Evolutionary conservation across 2,113 vertebrate species (phyloP), one percentile per base, ranked within the genome.

Genomic region (Ancistrus triradiatus): DNA sequence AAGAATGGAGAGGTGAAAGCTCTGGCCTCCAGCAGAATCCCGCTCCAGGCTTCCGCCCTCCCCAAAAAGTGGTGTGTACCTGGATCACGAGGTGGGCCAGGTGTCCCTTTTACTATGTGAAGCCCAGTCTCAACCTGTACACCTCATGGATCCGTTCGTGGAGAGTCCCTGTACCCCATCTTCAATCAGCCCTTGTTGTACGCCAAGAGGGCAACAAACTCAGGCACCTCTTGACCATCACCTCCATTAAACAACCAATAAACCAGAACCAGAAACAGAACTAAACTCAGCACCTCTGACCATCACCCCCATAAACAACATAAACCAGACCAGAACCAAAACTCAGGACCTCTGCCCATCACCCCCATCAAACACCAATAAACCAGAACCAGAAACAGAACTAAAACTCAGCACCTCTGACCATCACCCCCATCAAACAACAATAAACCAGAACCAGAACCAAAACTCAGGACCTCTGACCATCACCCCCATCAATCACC

Each of bases 121-220:
- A 84, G 65, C 31, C 71, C 0, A 81, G 64, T 4, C 17, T 69
- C 42, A 88, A 88, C 44, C 82, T 89, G 55, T 86, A 85, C 74
- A 89, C 83, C 1, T 90, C 42, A 25, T 2, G 0, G 77, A 87
- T 17, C 70, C 48, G 3, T 90, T 90, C 33, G 73, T 1, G 2
- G 87, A 89, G 55, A 83, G 68, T n/a, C n/a, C 1, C 24, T 90
- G 7, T 84, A 78, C 56, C 88, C 89, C 1, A 81, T 89, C 62
- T 90, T 90, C 73, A n/a, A n/a, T n/a, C n/a, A 89, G 87, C 73
- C 88, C 88, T 11, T 89, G 86, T 31, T 76, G 2, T 51, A n/a
- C n/a, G n/a, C n/a, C 81, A 85, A 3, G 86, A 88, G 0, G 87
- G 88, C 18, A 89, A 81, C n/a, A 56, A 90, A 90, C 71, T 1